Conservation (phyloP, 2,888 invertebrate species). For the Lapara coniferarum region DNA sequence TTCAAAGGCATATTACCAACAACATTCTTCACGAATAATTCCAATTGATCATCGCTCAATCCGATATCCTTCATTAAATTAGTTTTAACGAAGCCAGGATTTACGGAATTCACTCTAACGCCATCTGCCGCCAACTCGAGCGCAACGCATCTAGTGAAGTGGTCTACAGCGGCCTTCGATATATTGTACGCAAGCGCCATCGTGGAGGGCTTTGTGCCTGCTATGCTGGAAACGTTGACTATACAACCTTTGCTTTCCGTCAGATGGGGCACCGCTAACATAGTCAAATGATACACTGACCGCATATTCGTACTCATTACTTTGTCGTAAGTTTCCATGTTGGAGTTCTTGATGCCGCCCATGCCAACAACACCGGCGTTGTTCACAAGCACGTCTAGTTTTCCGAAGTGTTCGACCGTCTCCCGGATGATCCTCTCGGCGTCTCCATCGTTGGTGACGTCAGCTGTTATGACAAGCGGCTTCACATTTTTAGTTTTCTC, state of each 20-base stretch:
- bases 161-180: constrained; percentile 96
- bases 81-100: constrained; percentile 96
- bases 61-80: constrained; percentile 89
- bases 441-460: constrained; percentile 87
- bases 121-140: constrained; percentile 91
- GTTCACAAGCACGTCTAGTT: constrained; percentile 91
- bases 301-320: constrained; percentile 94
- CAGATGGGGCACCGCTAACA: constrained; percentile 92
- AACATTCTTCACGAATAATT: constrained; percentile 86
- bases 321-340: constrained; percentile 91
- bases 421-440: constrained; percentile 86
- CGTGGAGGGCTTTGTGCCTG: constrained; percentile 86
- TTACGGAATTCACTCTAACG: constrained; percentile 94
- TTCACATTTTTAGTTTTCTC: constrained; percentile 82
- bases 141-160: constrained; percentile 95
- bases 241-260: constrained; percentile 91
- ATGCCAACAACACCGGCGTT: constrained; percentile 92
- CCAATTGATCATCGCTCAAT: constrained; percentile 86
- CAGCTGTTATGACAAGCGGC: constrained; percentile 84
- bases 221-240: constrained; percentile 96
- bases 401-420: constrained; percentile 87
- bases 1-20: constrained; percentile 93
- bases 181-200: constrained; percentile 93
- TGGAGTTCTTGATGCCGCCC: constrained; percentile 92
- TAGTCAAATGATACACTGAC: constrained; percentile 90